These are phyloP conservation scores for Drosophila longiperda DNA, from an alignment of 2,888 invertebrate genomes.

Conservation along the genomic window DNA sequence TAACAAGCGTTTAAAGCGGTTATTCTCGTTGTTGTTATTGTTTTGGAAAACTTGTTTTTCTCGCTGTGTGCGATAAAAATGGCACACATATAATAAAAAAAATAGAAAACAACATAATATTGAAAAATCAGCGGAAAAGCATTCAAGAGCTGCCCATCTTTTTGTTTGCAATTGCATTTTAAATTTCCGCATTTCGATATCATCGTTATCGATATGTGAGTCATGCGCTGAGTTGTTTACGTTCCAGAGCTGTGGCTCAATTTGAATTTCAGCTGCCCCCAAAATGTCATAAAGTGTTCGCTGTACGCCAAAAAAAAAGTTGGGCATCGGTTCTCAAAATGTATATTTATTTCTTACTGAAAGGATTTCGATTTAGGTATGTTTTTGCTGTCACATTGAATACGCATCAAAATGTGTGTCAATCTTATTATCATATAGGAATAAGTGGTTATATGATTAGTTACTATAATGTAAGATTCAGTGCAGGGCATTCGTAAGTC, in stretches of 20 bases:
- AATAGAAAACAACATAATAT: constrained; percentile 9
- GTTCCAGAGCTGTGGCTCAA: constrained; percentile 25
- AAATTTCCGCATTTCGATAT: constrained; percentile 21
- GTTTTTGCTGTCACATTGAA: not conserved
- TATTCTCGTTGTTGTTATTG: constrained; percentile 68
- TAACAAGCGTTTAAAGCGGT: constrained; percentile 57
- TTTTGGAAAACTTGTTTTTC: constrained; percentile 67
- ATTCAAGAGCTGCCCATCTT: constrained; percentile 4
- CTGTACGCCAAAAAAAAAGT: not conserved
- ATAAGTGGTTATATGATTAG: not conserved
- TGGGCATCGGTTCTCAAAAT: not conserved
- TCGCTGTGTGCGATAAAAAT: constrained; percentile 68
- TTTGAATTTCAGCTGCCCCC: constrained; percentile 27
- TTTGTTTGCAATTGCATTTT: constrained; percentile 32
- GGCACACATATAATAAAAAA: constrained; percentile 57
- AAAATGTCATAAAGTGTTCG: not conserved
- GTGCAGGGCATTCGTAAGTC: not conserved
- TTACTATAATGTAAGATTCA: not conserved
- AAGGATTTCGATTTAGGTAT: not conserved
- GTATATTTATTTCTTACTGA: not conserved
- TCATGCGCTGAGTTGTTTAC: constrained; percentile 48
- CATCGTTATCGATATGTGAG: constrained; percentile 48
- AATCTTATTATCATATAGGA: not conserved
- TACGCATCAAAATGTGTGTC: not conserved
- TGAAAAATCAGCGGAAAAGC: constrained; percentile 49